Base-by-base conservation (phyloP, 2,888 invertebrate species). In the Thera obeliscata region DNA sequence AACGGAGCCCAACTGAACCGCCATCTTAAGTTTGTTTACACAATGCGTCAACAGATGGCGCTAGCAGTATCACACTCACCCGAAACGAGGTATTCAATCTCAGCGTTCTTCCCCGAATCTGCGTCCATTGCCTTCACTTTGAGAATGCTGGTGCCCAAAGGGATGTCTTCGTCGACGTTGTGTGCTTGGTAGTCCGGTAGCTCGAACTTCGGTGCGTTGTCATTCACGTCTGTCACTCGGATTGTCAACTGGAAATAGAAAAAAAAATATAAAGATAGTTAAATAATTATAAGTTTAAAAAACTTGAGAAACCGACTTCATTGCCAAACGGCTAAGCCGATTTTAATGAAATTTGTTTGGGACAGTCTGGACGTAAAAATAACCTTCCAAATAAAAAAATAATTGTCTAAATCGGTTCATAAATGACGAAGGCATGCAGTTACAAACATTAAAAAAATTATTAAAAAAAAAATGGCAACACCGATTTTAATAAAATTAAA, bases 201-300 rank as follows among this genome's bases (percentile, higher is more conserved):
- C 90, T 99, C 98, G 83, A 98, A 99, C 88, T 98, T 98, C 0
- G 99, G 99, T 7, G 98, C 97, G 89, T 99, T 99, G 92, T 99
- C 99, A 87, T 99, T 99, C 55, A 98, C 98, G 88, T 99, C 99
- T 5, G 97, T 97, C 56, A 99, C 98, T 73, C 98, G 96, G 74
- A 98, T 98, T 2, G 98, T 98, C 57, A 98, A 89, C 98, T 98
- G 94, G 52, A 95, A 9, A 55, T 61, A n/a, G 11, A 4, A 56
- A 41, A 56, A 61, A 56, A 41, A 55, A 4, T 2, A 59, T 12
- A n/a, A n/a, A n/a, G n/a, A 59, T 52, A 2, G 43, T 43, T 9
- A 43, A 43, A 46, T 22, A 22, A 22, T 22, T 22, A 22, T 22
- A 22, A 22, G 22, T 22, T 22, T 22, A 22, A 22, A 22, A 22